A percentile compares a stretch with the other conserved stretches of the same genome.
phyloP scores from a whole-genome alignment of 1,140 invertebrate genomes.

The Pseudoatta argentina region DNA sequence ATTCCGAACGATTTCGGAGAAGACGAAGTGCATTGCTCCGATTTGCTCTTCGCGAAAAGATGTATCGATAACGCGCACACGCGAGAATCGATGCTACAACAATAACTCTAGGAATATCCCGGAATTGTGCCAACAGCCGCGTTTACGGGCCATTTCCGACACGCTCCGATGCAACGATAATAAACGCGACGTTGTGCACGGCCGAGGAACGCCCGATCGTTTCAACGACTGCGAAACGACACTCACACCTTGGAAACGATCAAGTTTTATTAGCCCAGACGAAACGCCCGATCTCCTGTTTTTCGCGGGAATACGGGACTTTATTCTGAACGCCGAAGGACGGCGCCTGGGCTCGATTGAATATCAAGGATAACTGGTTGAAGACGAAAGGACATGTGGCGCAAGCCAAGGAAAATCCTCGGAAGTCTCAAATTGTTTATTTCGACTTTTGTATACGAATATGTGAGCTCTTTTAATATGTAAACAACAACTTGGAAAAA shows the following conservation, averaged over 20 bases:
- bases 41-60: slow-evolving; percentile 9
- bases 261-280: slow-evolving; percentile 18
- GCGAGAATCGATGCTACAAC: background rate
- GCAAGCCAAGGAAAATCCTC: background rate
- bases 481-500: background rate
- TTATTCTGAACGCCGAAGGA: slow-evolving; percentile 45
- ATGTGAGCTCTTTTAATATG: background rate
- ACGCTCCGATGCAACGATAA: slow-evolving; percentile 45
- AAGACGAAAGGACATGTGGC: background rate
- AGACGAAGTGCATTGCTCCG: background rate
- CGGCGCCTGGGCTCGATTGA: slow-evolving; percentile 3
- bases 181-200: slow-evolving; percentile 36
- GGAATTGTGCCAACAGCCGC: slow-evolving; percentile 50
- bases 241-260: slow-evolving; percentile 23
- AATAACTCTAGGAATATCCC: slow-evolving; percentile 41
- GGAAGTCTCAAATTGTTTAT: background rate
- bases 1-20: background rate
- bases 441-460: background rate
- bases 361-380: slow-evolving; percentile 39
- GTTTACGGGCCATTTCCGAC: slow-evolving; percentile 45
- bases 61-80: background rate
- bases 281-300: background rate
- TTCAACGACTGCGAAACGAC: slow-evolving; percentile 42
- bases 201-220: slow-evolving; percentile 35
- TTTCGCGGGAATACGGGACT: slow-evolving; percentile 5